A percentile compares a stretch with the other conserved stretches of the same genome.
Conservation (phyloP, 2,113 vertebrate species). For the Eublepharis macularius region DNA sequence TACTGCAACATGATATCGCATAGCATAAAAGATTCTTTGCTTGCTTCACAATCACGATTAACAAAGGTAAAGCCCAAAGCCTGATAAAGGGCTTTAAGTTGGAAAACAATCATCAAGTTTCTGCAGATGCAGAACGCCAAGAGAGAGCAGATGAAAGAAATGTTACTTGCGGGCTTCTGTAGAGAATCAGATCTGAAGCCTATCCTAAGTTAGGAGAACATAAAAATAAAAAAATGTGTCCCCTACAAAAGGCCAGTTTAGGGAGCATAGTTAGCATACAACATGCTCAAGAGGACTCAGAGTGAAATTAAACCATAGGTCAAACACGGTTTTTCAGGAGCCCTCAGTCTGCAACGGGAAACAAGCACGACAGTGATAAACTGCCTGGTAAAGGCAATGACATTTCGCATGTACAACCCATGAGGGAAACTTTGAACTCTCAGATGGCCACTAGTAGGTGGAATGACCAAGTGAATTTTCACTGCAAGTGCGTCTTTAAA, state of each 20-base stretch:
- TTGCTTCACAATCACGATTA: constrained; percentile 24
- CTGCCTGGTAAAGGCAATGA: not conserved
- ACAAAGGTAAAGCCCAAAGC: constrained; percentile 44
- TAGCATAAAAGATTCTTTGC: constrained; percentile 59
- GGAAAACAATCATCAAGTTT: constrained; percentile 35
- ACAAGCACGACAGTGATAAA: constrained; percentile 15
- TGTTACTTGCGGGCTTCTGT: not conserved
- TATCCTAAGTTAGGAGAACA: not conserved
- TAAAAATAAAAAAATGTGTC: no score
- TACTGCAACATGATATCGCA: constrained; percentile 52
- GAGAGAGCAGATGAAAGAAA: constrained; percentile 1
- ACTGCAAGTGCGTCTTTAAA: constrained; percentile 19
- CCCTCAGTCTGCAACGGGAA: constrained; percentile 21
- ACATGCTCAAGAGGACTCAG: not conserved
- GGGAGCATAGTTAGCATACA: not conserved
- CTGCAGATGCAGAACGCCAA: not conserved
- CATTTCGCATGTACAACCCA: constrained; percentile 19
- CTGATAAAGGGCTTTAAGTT: constrained; percentile 20
- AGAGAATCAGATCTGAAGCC: not conserved
- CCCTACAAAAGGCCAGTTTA: not conserved
- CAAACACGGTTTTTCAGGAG: constrained; percentile 24
- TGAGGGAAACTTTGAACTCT: constrained; percentile 6
- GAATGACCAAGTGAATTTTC: constrained; percentile 7
- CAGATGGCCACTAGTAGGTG: constrained; percentile 8
- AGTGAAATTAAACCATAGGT: not conserved